Conservation (phyloP, 1,140 invertebrate genomes). For the Gonatopus flavifemur region DNA sequence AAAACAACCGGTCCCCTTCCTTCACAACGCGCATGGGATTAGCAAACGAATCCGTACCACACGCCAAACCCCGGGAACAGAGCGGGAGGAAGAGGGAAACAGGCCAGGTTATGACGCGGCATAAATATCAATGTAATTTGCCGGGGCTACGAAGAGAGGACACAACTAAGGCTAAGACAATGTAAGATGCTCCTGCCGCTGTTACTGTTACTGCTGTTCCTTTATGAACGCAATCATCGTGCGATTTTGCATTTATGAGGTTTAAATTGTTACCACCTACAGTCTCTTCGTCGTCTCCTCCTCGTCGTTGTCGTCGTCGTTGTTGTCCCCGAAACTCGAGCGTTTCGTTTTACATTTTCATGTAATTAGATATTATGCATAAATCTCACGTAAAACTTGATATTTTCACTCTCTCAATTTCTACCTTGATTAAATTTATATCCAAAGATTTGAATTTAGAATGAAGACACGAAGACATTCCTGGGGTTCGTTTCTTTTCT, state of each 20-base stretch:
- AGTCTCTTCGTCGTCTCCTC: slow-evolving; percentile 9
- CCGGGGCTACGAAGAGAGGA: slow-evolving; percentile 33
- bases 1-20: slow-evolving; percentile 60
- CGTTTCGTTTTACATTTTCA: no score
- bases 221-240: slow-evolving; percentile 54
- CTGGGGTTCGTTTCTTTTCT: no score
- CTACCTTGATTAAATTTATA: no score
- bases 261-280: slow-evolving; percentile 43
- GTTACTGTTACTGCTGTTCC: no score
- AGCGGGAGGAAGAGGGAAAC: slow-evolving; percentile 8
- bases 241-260: slow-evolving; percentile 53
- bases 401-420: no score
- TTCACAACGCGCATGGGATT: slow-evolving; percentile 52
- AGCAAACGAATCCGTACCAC: slow-evolving; percentile 55
- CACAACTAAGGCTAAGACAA: no score
- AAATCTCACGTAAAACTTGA: no score
- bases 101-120: slow-evolving; percentile 55
- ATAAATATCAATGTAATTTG: slow-evolving; percentile 61
- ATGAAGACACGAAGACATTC: no score
- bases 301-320: background rate
- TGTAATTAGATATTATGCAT: no score
- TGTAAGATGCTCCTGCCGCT: no score
- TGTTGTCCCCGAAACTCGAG: no score
- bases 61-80: slow-evolving; percentile 4
- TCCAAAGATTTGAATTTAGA: no score